Percentiles rank a stretch among this genome's conserved stretches.
phyloP scores from a whole-genome alignment of 23 tunicate species.

The Halocynthia roretzi region DNA sequence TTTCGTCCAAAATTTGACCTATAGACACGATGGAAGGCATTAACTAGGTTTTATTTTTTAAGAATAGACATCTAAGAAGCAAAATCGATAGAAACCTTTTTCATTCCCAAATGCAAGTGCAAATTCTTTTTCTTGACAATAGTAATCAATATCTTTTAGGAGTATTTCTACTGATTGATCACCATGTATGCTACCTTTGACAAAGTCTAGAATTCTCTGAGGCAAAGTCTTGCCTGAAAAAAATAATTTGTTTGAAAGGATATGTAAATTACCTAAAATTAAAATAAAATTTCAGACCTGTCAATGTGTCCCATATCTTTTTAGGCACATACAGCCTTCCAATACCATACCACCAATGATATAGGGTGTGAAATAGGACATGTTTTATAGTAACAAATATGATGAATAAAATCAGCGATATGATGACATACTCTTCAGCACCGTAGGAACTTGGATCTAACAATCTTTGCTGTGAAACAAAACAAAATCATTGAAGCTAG shows the following conservation, averaged over 20 bases:
- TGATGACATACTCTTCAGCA: conserved; percentile 58
- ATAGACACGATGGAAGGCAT: background rate
- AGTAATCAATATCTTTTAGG: conserved; percentile 25
- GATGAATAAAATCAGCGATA: conserved; percentile 42
- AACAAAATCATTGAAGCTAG: background rate
- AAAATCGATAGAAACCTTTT: conserved; percentile 43
- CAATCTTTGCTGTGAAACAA: conserved; percentile 34
- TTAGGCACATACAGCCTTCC: conserved; percentile 69
- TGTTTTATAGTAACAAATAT: conserved; percentile 62
- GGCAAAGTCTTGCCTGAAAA: conserved; percentile 21
- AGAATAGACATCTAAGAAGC: background rate
- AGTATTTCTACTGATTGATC: background rate
- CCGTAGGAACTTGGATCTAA: conserved; percentile 55
- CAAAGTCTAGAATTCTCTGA: conserved; percentile 20
- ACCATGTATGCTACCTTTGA: background rate
- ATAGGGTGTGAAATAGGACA: conserved; percentile 59
- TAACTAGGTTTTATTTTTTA: too few species aligned
- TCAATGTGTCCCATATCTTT: conserved; percentile 29
- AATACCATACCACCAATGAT: conserved; percentile 77
- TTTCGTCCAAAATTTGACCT: conserved; percentile 59
- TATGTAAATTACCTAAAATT: background rate
- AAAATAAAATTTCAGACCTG: conserved; percentile 31
- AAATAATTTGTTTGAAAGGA: background rate
- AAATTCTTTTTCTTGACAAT: conserved; percentile 59
- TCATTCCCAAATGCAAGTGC: conserved; percentile 53